Conservation (phyloP, 2,113 vertebrate genomes). For the Lasiurus borealis region DNA sequence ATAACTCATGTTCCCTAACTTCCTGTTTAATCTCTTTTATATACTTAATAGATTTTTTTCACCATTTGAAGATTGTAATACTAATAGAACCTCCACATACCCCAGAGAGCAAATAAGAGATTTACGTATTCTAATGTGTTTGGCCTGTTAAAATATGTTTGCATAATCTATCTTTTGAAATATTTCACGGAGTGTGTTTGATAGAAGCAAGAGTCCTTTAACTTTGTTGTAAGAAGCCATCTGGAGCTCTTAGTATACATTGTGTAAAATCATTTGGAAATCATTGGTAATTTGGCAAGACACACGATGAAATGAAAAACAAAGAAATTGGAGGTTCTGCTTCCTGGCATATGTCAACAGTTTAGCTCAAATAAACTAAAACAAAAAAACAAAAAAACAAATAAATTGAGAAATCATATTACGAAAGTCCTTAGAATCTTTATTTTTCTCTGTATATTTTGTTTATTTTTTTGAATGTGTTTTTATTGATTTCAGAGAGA, state of each 20-base stretch:
- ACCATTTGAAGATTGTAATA: neutral
- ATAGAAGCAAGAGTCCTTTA: conserved; percentile 46
- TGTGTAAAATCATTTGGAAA: conserved; percentile 47
- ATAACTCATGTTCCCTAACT: neutral
- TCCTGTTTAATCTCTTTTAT: neutral
- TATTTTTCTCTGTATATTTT: neutral
- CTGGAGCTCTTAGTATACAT: conserved; percentile 39
- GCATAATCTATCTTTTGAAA: conserved; percentile 61
- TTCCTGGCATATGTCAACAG: too few species aligned
- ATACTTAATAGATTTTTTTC: neutral
- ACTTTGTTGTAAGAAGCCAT: conserved; percentile 59
- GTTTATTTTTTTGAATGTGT: too few species aligned
- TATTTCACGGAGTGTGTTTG: conserved; percentile 38
- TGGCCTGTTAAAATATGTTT: conserved; percentile 54
- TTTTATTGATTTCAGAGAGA: too few species aligned
- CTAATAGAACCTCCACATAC: neutral
- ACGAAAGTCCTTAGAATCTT: conserved; percentile 34
- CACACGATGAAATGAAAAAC: neutral
- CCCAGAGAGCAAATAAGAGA: neutral
- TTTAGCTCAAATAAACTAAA: too few species aligned
- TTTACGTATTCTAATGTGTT: neutral
- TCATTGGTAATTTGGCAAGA: conserved; percentile 56
- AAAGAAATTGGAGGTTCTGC: neutral
- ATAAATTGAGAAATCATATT: neutral
- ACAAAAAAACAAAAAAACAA: too few species aligned